phyloP scores from a whole-genome alignment of 2,113 vertebrate genomes.

The Colaptes auratus region DNA sequence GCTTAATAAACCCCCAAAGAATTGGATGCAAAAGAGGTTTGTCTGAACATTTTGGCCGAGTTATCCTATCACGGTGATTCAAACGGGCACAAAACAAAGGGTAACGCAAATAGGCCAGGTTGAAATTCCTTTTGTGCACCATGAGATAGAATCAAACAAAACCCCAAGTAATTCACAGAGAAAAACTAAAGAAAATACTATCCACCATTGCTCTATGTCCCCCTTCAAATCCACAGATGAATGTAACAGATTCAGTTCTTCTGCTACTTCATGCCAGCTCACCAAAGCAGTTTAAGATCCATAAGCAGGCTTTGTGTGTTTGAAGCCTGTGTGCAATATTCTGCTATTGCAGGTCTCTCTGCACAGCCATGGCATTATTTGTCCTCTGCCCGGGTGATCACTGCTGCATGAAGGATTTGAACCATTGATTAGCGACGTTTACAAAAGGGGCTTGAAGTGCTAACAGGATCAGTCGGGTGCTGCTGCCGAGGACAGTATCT shows the following conservation, averaged over 20 bases:
- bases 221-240: background rate
- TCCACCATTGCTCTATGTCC: background rate
- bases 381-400: background rate
- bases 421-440: background rate
- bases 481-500: background rate
- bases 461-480: background rate
- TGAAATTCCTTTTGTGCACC: background rate
- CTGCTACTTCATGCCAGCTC: background rate
- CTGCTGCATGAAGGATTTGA: background rate
- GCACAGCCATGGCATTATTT: background rate
- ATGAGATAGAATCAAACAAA: background rate
- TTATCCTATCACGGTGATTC: background rate
- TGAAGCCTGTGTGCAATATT: background rate
- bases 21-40: background rate
- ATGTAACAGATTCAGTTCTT: background rate
- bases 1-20: constrained; percentile 33
- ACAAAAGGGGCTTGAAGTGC: background rate
- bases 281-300: background rate
- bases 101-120: background rate
- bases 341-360: background rate
- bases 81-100: background rate
- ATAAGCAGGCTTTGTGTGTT: background rate
- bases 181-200: background rate
- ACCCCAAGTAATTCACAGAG: background rate
- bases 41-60: background rate